A percentile compares a stretch with the other conserved stretches of the same genome.
Evolutionary conservation across 2,888 invertebrate genomes (phyloP).

Genomic region (Anaspis maculata): DNA sequence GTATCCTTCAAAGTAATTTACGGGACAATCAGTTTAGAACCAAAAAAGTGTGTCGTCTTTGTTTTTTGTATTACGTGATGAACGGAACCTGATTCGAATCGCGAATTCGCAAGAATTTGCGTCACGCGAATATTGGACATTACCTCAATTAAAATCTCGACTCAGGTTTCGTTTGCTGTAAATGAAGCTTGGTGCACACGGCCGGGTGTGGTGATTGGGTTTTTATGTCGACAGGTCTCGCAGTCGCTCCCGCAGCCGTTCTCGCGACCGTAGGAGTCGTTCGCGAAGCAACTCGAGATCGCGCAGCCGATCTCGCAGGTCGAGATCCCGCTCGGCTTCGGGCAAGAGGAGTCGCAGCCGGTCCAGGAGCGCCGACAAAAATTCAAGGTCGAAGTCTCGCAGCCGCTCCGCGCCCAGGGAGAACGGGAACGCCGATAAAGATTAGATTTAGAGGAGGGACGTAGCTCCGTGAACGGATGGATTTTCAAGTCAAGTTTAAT

Average conservation of each 20-base stretch:
- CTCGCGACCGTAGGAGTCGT: slow-evolving; percentile 38
- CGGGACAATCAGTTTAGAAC: no score
- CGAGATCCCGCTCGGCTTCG: slow-evolving; percentile 33
- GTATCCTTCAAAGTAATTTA: no score
- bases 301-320: slow-evolving; percentile 39
- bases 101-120: no score
- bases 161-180: no score
- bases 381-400: slow-evolving; percentile 34
- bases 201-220: no score
- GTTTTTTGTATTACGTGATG: no score
- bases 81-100: no score
- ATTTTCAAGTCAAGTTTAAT: slow-evolving; percentile 2
- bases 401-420: slow-evolving; percentile 38
- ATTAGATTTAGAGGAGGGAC: slow-evolving; percentile 13
- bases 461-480: slow-evolving; percentile 7
- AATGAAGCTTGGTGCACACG: no score
- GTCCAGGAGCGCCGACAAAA: slow-evolving; percentile 34
- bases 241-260: slow-evolving; percentile 39
- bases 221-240: slow-evolving; percentile 21
- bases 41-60: no score
- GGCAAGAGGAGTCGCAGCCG: slow-evolving; percentile 31
- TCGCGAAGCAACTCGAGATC: slow-evolving; percentile 39
- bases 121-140: no score
- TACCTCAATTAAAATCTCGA: no score
- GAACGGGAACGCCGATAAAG: slow-evolving; percentile 35